These are phyloP conservation scores for Syrphus vitripennis DNA, from an alignment of 2,888 invertebrate species.

Conservation along the genomic window DNA sequence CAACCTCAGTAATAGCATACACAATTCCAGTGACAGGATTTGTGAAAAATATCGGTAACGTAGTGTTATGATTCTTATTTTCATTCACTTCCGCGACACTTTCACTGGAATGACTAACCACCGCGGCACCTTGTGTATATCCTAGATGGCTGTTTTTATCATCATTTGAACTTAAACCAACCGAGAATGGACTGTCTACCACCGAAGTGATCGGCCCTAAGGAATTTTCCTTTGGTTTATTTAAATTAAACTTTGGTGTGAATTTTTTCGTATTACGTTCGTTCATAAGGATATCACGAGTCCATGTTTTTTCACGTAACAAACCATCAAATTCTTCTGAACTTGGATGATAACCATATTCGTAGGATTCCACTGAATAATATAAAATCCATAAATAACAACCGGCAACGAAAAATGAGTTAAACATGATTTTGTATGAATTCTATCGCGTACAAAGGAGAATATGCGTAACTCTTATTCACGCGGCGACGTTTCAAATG, in stretches of 20 bases:
- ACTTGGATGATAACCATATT: constrained; percentile 78
- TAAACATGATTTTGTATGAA: constrained; percentile 22
- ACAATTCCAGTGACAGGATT: constrained; percentile 79
- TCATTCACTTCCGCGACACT: constrained; percentile 32
- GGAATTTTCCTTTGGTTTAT: constrained; percentile 32
- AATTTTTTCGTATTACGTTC: constrained; percentile 60
- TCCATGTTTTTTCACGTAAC: constrained; percentile 75
- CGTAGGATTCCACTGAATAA: constrained; percentile 71
- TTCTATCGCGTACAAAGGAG: constrained; percentile 17
- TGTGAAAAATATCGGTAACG: constrained; percentile 78
- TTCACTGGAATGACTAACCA: constrained; percentile 42
- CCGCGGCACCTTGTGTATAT: constrained; percentile 29
- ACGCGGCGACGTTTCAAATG: constrained; percentile 60
- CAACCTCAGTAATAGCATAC: constrained; percentile 78
- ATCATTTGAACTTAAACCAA: constrained; percentile 13
- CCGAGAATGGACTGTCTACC: not conserved
- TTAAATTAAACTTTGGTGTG: constrained; percentile 53
- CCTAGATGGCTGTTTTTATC: constrained; percentile 33
- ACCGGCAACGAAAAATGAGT: not conserved
- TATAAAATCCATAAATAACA: constrained; percentile 29
- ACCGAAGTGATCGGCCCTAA: not conserved
- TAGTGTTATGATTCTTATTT: constrained; percentile 12
- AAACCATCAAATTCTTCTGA: constrained; percentile 78
- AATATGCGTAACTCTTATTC: constrained; percentile 47
- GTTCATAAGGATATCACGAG: constrained; percentile 74